Conservation (phyloP, 2,113 vertebrate species). For the Grammomys dolichurus region DNA sequence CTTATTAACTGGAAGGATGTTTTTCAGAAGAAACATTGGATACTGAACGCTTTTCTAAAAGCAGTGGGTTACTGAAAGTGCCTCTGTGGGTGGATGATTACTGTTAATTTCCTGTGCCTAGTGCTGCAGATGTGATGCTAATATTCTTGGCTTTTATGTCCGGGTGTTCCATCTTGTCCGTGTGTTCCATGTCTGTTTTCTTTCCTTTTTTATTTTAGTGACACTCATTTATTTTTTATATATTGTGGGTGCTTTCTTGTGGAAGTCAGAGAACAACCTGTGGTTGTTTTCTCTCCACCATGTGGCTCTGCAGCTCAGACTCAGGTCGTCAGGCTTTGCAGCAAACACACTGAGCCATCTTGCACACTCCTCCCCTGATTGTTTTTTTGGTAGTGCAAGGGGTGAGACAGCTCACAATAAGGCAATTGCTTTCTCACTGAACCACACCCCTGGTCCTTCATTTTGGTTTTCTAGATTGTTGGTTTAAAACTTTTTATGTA, state of each 20-base stretch:
- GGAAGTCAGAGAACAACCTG: neutral
- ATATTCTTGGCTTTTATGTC: neutral
- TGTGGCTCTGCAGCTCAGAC: neutral
- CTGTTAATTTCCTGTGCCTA: neutral
- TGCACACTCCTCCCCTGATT: neutral
- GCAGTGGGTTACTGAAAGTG: neutral
- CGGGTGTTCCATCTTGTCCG: neutral
- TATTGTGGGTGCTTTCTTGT: neutral
- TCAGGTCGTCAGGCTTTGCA: neutral
- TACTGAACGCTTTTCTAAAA: constrained; percentile 3
- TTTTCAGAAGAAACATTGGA: constrained; percentile 19
- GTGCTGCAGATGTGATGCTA: neutral
- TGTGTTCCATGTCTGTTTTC: neutral
- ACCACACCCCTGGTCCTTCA: neutral
- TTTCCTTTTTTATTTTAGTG: neutral
- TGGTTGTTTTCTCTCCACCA: neutral
- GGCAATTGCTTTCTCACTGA: neutral
- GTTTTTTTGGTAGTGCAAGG: neutral
- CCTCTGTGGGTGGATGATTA: neutral
- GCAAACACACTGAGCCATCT: neutral
- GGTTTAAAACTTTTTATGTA: neutral
- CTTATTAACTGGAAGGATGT: neutral
- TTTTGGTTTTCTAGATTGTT: neutral
- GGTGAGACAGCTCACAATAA: neutral
- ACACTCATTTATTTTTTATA: neutral